Conservation (phyloP, 1,140 invertebrate species). For the Kradibia gibbosae region DNA sequence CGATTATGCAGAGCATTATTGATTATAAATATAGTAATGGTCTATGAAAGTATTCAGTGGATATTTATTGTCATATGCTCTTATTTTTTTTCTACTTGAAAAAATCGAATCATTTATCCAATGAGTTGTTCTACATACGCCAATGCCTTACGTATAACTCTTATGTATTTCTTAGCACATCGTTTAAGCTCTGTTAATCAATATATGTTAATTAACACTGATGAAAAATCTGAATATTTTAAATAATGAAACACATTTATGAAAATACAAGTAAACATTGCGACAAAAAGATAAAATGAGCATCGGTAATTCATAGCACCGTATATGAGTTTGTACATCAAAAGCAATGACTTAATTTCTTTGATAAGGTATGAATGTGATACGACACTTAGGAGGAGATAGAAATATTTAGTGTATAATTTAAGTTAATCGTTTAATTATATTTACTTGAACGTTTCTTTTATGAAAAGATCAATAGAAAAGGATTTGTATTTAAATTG, state of each 20-base stretch:
- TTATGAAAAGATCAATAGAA: too few species aligned
- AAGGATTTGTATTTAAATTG: too few species aligned
- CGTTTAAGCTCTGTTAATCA: too few species aligned
- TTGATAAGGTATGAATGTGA: not conserved
- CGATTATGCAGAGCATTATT: not conserved
- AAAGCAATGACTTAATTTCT: not conserved
- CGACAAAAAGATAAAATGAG: not conserved
- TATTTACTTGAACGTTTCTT: too few species aligned
- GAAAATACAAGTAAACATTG: not conserved
- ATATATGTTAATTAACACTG: too few species aligned
- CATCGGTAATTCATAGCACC: not conserved
- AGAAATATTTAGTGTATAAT: too few species aligned
- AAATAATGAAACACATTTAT: not conserved
- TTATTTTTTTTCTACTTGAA: not conserved
- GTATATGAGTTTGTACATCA: not conserved
- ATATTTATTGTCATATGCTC: not conserved
- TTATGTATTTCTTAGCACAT: too few species aligned
- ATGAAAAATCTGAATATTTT: too few species aligned
- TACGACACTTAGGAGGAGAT: not conserved
- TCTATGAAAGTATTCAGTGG: not conserved
- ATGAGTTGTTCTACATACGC: not conserved
- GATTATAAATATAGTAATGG: not conserved
- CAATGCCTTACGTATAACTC: not conserved
- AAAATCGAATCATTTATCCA: not conserved
- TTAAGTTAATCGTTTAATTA: too few species aligned